Base-by-base conservation (phyloP, 2,888 invertebrate species). In the Hydraecia micacea region DNA sequence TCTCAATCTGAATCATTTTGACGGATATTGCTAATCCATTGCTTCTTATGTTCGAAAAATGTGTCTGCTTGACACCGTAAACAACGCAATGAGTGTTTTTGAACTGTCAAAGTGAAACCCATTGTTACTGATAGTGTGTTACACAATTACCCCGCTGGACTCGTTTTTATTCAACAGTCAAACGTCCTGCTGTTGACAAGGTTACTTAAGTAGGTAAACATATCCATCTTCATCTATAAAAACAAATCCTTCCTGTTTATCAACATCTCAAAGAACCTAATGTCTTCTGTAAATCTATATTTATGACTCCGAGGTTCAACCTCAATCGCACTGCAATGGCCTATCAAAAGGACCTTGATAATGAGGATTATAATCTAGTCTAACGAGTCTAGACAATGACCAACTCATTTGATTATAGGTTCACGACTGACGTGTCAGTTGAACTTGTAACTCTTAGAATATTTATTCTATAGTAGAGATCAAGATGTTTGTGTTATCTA, bases 281-380 rank as follows among this genome's bases (percentile, higher is more conserved):
- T 75, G 63, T 36, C 15, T 39, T 79, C 70, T 73, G 52, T 65
- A 52, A 52, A 75, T 74, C 39, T 69, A 15, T 63, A 49, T 76
- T 69, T 84, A 80, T 84, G 42, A 74, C 52, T 15, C 1, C 36
- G 68, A 32, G 3, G 32, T 32, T 3, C 32, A 3, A 55, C 75
- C 75, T 83, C 63, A 75, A 79, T 8, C 52, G n/a, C 63, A 46
- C 46, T 13, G 46, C 52, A 65, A 58, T 72, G 18, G 75, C 65
- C 69, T 73, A 76, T 69, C 60, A 8, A 32, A 13, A 25, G n/a
- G 28, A 70, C 73, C 83, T 81, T 81, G 85, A 73, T 83, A 85
- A 81, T 85, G 76, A 70, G 49, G 60, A 81, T 85, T 81, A 80
- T 66, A 42, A 85, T 67, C 72, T 73, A 80, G 81, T 63, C 28